Conservation (phyloP, 2,113 vertebrate species). For the Pteropus alecto region DNA sequence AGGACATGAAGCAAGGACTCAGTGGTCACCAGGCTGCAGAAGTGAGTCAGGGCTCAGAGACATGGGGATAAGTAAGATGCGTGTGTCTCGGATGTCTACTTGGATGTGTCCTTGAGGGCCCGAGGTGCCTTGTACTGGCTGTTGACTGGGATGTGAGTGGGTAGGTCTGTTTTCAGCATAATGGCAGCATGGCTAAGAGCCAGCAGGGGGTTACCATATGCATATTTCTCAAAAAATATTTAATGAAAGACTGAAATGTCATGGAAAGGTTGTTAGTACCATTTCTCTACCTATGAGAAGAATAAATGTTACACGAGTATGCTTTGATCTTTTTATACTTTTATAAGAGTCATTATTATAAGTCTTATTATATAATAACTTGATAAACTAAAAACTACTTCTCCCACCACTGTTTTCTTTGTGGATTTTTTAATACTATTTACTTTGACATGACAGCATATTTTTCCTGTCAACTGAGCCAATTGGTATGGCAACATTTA, state of each 20-base stretch:
- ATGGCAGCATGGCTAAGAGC: background rate
- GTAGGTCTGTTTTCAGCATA: background rate
- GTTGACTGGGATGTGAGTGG: background rate
- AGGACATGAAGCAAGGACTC: background rate
- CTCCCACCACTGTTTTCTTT: background rate
- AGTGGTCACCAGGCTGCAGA: background rate
- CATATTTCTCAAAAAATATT: background rate
- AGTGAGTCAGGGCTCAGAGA: background rate
- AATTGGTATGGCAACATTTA: constrained; percentile 15
- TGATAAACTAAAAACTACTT: background rate
- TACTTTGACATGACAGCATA: background rate
- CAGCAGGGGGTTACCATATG: background rate
- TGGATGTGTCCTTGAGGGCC: background rate
- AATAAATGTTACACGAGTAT: background rate
- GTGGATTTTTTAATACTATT: background rate
- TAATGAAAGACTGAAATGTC: background rate
- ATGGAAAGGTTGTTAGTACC: background rate
- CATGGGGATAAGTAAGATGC: background rate
- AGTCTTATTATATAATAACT: background rate
- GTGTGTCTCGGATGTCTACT: background rate
- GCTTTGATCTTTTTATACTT: background rate
- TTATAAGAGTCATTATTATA: background rate
- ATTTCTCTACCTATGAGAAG: background rate
- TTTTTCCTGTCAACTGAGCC: constrained; percentile 20
- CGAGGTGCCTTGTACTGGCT: background rate